Conservation (phyloP, 1,140 invertebrate species). For the Saccostrea echinata region DNA sequence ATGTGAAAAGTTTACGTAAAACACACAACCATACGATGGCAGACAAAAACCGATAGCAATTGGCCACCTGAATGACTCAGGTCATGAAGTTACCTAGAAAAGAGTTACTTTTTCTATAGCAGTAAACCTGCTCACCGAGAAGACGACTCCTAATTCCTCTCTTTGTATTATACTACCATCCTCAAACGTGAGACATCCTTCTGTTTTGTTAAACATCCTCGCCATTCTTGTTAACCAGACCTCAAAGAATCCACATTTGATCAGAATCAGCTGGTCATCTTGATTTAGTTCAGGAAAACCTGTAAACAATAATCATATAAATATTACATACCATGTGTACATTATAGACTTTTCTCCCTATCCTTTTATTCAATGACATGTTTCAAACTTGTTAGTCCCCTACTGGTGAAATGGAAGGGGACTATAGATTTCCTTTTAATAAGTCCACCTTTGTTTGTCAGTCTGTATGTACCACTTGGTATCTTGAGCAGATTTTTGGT, state of each 20-base stretch:
- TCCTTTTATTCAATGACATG: not conserved
- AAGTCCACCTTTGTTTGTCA: no score
- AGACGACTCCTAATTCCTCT: constrained; percentile 87
- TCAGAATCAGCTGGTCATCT: constrained; percentile 98
- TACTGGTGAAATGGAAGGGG: no score
- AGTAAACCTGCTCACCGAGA: no score
- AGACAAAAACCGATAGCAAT: no score
- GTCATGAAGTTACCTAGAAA: no score
- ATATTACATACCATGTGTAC: not conserved
- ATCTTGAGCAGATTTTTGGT: no score
- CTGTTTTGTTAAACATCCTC: constrained; percentile 86
- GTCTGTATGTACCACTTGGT: no score
- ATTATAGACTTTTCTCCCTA: not conserved
- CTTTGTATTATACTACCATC: constrained; percentile 93
- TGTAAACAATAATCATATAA: constrained; percentile 79
- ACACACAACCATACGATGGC: no score
- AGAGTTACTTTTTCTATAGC: no score
- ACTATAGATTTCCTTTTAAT: no score
- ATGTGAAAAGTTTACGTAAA: no score
- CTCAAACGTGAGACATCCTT: constrained; percentile 92
- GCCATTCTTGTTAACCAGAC: constrained; percentile 95
- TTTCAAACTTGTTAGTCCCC: not conserved
- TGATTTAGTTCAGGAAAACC: constrained; percentile 98
- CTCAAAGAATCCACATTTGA: constrained; percentile 98
- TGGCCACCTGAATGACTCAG: no score